These are phyloP conservation scores for Zapornia atra DNA, from an alignment of 2,113 vertebrate genomes.

Conservation along the genomic window DNA sequence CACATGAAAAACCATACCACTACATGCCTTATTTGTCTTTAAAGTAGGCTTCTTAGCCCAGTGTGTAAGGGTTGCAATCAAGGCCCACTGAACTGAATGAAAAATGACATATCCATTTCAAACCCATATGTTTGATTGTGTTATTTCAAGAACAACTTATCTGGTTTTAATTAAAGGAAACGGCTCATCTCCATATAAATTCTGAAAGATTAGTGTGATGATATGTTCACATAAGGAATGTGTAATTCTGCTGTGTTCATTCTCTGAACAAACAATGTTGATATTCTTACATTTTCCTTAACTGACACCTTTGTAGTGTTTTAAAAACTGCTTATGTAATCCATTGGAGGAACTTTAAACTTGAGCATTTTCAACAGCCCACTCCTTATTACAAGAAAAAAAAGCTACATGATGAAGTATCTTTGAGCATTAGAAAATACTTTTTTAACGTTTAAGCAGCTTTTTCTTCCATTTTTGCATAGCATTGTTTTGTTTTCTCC, in stretches of 20 bases:
- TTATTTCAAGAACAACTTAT: neutral
- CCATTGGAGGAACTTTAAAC: neutral
- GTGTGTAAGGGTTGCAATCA: neutral
- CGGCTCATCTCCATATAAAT: neutral
- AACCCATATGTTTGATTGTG: neutral
- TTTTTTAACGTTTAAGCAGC: neutral
- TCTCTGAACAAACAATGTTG: neutral
- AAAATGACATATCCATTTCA: neutral
- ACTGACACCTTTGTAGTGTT: neutral
- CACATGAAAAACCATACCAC: neutral
- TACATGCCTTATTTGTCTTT: neutral
- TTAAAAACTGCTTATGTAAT: neutral
- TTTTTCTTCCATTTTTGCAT: neutral
- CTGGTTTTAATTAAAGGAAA: neutral
- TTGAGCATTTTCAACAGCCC: neutral
- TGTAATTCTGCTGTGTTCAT: neutral
- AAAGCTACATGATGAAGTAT: neutral
- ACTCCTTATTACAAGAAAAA: neutral
- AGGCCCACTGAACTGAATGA: neutral
- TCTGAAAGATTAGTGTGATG: neutral
- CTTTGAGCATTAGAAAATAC: neutral
- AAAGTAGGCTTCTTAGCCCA: neutral
- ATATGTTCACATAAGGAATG: neutral
- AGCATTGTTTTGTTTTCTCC: neutral
- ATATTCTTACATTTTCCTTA: neutral